Conservation (phyloP, 2,113 vertebrate species). For the Hippocampus zosterae region DNA sequence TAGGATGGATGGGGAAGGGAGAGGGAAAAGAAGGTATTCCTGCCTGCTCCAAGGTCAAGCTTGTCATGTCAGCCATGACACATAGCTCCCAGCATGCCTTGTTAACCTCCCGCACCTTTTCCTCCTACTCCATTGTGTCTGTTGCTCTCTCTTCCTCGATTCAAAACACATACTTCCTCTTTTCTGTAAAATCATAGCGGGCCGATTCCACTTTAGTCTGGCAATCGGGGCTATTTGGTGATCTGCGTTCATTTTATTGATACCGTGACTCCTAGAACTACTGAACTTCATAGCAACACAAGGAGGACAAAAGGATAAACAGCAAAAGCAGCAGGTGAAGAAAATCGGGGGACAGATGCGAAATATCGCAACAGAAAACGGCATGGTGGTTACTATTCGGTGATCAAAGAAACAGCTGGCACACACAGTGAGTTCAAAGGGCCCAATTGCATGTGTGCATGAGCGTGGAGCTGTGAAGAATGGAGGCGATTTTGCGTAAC, state of each 20-base stretch:
- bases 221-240: neutral
- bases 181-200: neutral
- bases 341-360: neutral
- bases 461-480: slow-evolving; percentile 18
- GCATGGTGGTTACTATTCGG: slow-evolving; percentile 16
- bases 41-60: slow-evolving; percentile 71
- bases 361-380: neutral
- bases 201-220: neutral
- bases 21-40: slow-evolving; percentile 35
- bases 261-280: neutral
- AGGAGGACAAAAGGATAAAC: neutral
- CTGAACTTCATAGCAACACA: neutral
- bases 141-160: slow-evolving; percentile 16
- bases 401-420: slow-evolving; percentile 60
- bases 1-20: slow-evolving; percentile 9
- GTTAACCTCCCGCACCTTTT: slow-evolving; percentile 60
- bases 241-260: neutral
- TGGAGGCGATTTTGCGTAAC: slow-evolving; percentile 16
- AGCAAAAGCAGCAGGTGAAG: slow-evolving; percentile 16
- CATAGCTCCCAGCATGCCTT: slow-evolving; percentile 68
- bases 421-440: slow-evolving; percentile 23
- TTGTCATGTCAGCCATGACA: slow-evolving; percentile 72
- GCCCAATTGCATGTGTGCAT: slow-evolving; percentile 25
- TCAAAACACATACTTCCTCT: slow-evolving; percentile 17
- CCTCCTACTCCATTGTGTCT: slow-evolving; percentile 24